These are phyloP conservation scores for Conus betulinus DNA, from an alignment of 1,140 invertebrate genomes.

Conservation along the genomic window DNA sequence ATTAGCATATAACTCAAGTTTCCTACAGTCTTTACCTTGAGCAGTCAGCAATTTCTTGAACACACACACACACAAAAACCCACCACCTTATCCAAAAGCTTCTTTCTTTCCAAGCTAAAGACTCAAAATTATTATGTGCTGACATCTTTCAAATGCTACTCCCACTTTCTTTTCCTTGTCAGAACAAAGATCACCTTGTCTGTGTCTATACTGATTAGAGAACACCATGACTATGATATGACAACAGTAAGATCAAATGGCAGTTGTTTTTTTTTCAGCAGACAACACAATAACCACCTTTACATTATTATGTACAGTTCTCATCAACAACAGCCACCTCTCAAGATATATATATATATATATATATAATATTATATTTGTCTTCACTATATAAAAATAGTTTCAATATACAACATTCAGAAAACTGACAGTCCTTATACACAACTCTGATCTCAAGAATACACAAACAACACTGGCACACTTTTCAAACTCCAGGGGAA, in stretches of 20 bases:
- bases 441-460: not conserved
- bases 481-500: not conserved
- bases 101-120: too few species aligned
- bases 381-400: conserved; percentile 25
- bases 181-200: too few species aligned
- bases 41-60: too few species aligned
- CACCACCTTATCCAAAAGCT: too few species aligned
- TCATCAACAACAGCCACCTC: not conserved
- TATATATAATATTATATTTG: not conserved
- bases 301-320: conserved; percentile 2
- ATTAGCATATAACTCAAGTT: too few species aligned
- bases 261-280: not conserved
- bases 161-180: too few species aligned
- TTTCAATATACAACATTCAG: not conserved
- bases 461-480: not conserved
- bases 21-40: too few species aligned
- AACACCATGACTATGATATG: not conserved
- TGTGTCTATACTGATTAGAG: too few species aligned
- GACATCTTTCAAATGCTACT: too few species aligned
- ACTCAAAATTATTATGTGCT: too few species aligned
- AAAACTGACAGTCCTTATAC: not conserved
- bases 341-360: not conserved
- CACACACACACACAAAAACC: too few species aligned
- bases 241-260: not conserved
- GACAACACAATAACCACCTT: not conserved